These are phyloP conservation scores for Gracilinanus agilis DNA, from an alignment of 2,113 vertebrate species.

Conservation along the genomic window DNA sequence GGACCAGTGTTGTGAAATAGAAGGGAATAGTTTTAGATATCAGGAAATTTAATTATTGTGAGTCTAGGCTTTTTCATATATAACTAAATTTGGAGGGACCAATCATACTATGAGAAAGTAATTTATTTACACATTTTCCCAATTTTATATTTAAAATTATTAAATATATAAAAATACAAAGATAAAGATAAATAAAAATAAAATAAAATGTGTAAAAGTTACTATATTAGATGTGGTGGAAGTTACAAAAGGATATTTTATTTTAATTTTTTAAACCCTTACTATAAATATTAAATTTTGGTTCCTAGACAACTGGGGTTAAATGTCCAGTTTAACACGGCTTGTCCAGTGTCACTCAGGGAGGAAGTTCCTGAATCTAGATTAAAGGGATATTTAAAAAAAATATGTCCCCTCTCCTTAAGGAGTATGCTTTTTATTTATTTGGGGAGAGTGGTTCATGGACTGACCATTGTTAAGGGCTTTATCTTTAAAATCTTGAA, in stretches of 20 bases:
- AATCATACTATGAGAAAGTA: slow-evolving; percentile 2
- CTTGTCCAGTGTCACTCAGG: no score
- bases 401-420: neutral
- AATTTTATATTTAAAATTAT: slow-evolving; percentile 15
- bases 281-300: no score
- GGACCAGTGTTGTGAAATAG: neutral
- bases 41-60: neutral
- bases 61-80: neutral
- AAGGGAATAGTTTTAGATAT: slow-evolving; percentile 23
- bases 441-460: neutral
- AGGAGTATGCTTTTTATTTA: neutral
- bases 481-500: neutral
- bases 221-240: neutral
- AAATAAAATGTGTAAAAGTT: no score
- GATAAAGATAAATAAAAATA: neutral
- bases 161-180: no score
- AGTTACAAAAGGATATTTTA: neutral
- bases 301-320: no score
- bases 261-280: no score
- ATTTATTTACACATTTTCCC: neutral
- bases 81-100: slow-evolving; percentile 19
- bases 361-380: no score
- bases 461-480: neutral
- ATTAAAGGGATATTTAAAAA: neutral
- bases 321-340: no score